Evolutionary conservation across 2,113 vertebrate species (phyloP), one percentile per base, ranked within the genome.

Genomic region (Cheilinus undulatus): DNA sequence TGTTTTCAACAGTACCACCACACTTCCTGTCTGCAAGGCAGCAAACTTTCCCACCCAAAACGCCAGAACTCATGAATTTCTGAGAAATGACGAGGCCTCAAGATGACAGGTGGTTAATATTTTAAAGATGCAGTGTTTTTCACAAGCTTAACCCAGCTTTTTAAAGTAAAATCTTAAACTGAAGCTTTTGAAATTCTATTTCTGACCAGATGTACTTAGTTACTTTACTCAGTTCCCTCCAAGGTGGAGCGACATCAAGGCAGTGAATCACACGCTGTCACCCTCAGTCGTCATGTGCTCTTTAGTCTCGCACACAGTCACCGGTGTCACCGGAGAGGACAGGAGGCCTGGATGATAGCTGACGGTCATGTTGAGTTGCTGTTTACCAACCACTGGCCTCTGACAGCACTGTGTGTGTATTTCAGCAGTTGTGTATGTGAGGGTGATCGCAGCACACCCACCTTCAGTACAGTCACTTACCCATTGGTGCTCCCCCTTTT

Each of bases 341-440:
- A 46, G 22, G 11, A 65, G 7, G 36, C 17, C 40, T 7, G 32
- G 40, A n/a, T 68, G 74, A 72, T 79, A 76, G 60, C 84, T 76
- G 79, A 81, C 45, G 22, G 69, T 85, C 85, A 82, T 69, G 66
- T 83, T 73, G 56, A 42, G 17, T 58, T 63, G 36, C 28, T 73
- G 59, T 82, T 82, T 73, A 61, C 24, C 24, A 26, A 79, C 70
- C 77, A 30, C 52, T 45, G 43, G 32, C 56, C 32, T 56, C 1
- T 72, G 63, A 67, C 51, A 11, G 45, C 52, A 10, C 32, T 24
- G 60, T 57, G 53, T 36, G 51, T 42, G 40, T 38, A n/a, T 59
- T 28, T 64, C 24, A 13, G 24, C 54, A 36, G 49, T 57, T 62
- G 56, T 51, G 19, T 17, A 59, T 58, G 42, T 26, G 50, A 2